Conservation (phyloP, 2,797 vertebrate genomes). For the Peromyscus attwateri region DNA sequence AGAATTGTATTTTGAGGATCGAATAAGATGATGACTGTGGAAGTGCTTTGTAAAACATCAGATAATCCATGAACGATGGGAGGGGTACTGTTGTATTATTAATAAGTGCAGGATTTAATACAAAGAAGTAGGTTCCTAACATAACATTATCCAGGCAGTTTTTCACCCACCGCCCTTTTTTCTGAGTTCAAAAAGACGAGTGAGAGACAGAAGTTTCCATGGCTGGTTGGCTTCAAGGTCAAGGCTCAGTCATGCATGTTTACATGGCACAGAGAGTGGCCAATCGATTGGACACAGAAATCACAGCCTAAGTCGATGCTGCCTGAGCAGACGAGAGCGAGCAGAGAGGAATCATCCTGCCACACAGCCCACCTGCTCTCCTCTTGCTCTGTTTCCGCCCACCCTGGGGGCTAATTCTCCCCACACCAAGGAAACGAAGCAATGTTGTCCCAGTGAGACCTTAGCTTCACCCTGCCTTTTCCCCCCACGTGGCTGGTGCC, state of each 20-base stretch:
- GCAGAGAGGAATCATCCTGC: background rate
- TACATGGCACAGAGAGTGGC: conserved; percentile 59
- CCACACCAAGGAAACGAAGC: background rate
- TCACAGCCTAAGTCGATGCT: conserved; percentile 63
- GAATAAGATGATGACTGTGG: conserved; percentile 35
- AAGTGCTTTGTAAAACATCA: conserved; percentile 44
- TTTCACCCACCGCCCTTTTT: conserved; percentile 24
- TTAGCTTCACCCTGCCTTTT: background rate
- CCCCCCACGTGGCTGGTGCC: conserved; percentile 3
- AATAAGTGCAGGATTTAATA: conserved; percentile 59
- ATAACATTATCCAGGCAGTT: conserved; percentile 28
- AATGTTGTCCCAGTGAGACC: background rate
- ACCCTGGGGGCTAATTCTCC: background rate
- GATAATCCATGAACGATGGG: conserved; percentile 43
- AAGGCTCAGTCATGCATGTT: conserved; percentile 74
- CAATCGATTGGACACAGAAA: conserved; percentile 79
- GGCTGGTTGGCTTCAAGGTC: conserved; percentile 78
- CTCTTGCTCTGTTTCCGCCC: background rate
- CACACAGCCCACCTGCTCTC: background rate
- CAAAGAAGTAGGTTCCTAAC: conserved; percentile 52
- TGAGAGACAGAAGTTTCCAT: conserved; percentile 65
- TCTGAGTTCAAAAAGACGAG: conserved; percentile 54
- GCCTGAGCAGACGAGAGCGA: background rate
- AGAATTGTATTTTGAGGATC: conserved; percentile 14
- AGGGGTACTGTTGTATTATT: conserved; percentile 18